Evolutionary conservation across 1,140 invertebrate genomes (phyloP).

Genomic region (Trypoxylus dichotomus): DNA sequence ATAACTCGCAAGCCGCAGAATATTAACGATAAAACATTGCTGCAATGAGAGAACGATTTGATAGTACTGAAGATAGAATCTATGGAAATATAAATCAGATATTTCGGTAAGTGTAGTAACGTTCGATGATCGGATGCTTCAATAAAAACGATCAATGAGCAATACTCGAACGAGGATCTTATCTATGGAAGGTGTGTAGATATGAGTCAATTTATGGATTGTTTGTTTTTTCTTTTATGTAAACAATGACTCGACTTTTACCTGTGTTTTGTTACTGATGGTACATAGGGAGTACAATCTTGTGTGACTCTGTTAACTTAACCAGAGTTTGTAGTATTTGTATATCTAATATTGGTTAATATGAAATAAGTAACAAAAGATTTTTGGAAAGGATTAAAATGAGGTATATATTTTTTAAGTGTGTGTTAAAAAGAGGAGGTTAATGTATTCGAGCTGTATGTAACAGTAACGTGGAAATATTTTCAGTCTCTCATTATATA

Average conservation of each 20-base stretch:
- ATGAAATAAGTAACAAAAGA: too few species aligned
- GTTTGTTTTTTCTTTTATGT: neutral
- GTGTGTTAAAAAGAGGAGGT: too few species aligned
- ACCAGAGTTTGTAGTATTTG: too few species aligned
- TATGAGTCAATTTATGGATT: neutral
- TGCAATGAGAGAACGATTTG: neutral
- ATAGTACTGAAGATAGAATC: neutral
- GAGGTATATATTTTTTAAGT: too few species aligned
- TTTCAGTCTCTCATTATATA: too few species aligned
- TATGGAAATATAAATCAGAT: slow-evolving; percentile 4
- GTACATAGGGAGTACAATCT: too few species aligned
- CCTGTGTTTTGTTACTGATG: too few species aligned
- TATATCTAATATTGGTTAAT: too few species aligned
- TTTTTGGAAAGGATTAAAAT: too few species aligned
- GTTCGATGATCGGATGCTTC: neutral
- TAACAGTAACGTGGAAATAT: too few species aligned
- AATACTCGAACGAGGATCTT: neutral
- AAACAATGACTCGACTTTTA: neutral
- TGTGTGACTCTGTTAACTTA: too few species aligned
- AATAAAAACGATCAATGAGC: neutral
- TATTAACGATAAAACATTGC: slow-evolving; percentile 6
- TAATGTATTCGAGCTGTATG: too few species aligned
- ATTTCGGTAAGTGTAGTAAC: neutral
- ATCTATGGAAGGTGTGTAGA: neutral
- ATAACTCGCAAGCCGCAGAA: neutral